These are phyloP conservation scores for Calidris pugnax DNA, from an alignment of 2,113 vertebrate species.

Conservation along the genomic window DNA sequence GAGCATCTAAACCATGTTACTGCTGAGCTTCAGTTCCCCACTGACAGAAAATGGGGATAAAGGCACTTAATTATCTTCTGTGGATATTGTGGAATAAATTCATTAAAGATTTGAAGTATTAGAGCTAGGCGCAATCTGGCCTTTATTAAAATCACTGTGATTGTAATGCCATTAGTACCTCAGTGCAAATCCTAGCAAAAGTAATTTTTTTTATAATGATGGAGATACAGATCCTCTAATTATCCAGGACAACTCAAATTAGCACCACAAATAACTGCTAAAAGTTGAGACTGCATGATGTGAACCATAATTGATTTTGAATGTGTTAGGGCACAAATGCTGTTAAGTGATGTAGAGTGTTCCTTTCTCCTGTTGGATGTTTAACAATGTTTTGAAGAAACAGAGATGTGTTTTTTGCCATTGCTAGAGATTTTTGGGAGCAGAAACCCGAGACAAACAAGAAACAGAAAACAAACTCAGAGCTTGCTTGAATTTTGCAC, in stretches of 20 bases:
- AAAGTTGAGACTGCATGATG: not conserved
- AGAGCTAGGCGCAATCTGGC: not conserved
- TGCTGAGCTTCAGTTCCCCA: not conserved
- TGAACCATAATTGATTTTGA: slow-evolving; percentile 23
- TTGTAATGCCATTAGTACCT: not conserved
- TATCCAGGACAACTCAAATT: slow-evolving; percentile 30
- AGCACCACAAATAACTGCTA: not conserved
- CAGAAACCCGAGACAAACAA: not conserved
- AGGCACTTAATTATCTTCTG: not conserved
- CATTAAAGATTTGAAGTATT: not conserved
- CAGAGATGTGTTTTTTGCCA: not conserved
- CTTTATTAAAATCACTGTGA: not conserved
- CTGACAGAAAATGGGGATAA: not conserved
- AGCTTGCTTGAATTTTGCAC: not conserved
- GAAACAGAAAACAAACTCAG: not conserved
- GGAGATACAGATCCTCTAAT: slow-evolving; percentile 7
- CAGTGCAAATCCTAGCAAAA: not conserved
- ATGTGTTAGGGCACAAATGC: not conserved
- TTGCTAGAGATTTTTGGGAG: not conserved
- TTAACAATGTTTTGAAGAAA: not conserved
- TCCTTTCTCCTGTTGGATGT: not conserved
- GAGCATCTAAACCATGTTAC: not conserved
- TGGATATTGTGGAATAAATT: not conserved
- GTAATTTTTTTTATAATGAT: not conserved
- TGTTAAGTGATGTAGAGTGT: not conserved